Percentiles rank a stretch among this genome's conserved stretches.
phyloP scores from a whole-genome alignment of 2,888 invertebrate genomes.

The Monoplex corrugatus region DNA sequence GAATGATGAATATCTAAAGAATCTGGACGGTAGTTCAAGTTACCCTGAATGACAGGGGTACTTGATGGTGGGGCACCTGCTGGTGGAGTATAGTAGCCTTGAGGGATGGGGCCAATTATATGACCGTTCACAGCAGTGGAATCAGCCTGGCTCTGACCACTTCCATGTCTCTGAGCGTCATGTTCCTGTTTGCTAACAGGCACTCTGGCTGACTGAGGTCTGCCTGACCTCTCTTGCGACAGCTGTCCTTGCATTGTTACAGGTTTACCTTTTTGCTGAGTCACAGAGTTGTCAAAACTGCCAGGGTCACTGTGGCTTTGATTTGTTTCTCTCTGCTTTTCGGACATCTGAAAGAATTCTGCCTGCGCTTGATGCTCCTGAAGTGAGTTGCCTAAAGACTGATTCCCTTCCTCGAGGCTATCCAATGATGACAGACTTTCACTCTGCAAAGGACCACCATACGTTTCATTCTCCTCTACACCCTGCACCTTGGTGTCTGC shows the following conservation, averaged over 20 bases:
- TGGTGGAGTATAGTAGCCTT: background rate
- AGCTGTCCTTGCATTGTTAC: background rate
- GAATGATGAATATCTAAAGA: background rate
- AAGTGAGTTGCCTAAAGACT: slow-evolving; percentile 18
- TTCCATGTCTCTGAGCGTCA: background rate
- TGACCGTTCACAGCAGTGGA: background rate
- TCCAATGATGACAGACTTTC: slow-evolving; percentile 48
- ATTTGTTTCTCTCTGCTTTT: background rate
- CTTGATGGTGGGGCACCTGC: slow-evolving; percentile 1
- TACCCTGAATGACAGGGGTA: slow-evolving; percentile 31
- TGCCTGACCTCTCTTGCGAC: background rate
- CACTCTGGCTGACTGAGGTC: slow-evolving; percentile 16
- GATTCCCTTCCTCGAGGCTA: slow-evolving; percentile 41
- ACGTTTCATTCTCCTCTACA: slow-evolving; percentile 13
- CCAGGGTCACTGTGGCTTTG: background rate
- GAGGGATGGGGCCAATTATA: slow-evolving; percentile 35
- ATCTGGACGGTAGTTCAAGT: background rate
- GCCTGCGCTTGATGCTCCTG: slow-evolving; percentile 7
- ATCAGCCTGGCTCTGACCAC: background rate
- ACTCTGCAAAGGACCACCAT: background rate
- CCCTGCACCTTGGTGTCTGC: slow-evolving; percentile 55
- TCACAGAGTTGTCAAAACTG: no score
- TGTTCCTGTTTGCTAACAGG: background rate
- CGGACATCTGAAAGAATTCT: background rate
- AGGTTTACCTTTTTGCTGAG: background rate